These are phyloP conservation scores for Catostylus mosaicus DNA, from an alignment of 30 jellyfish, hydroid and myxozoan genomes.

Conservation along the genomic window DNA sequence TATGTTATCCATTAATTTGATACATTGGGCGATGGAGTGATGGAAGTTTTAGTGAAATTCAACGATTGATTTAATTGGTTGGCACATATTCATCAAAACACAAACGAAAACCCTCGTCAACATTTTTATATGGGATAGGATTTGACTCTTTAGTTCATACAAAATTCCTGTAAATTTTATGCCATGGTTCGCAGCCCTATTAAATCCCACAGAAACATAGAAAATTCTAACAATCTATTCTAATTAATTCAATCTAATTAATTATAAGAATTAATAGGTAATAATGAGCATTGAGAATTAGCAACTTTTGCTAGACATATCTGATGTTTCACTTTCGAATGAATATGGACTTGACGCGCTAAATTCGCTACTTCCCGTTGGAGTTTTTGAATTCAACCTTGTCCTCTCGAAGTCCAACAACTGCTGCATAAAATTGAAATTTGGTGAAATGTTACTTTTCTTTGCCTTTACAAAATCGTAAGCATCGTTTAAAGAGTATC, in stretches of 20 bases:
- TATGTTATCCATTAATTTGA: too few species aligned
- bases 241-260: not conserved
- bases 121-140: too few species aligned
- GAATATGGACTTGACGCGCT: slow-evolving; percentile 66
- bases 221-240: not conserved
- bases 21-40: too few species aligned
- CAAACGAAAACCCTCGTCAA: too few species aligned
- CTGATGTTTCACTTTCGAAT: slow-evolving; percentile 52
- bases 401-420: slow-evolving; percentile 92
- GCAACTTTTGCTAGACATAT: slow-evolving; percentile 29
- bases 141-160: too few species aligned
- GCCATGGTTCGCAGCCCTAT: too few species aligned
- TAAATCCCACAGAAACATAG: too few species aligned
- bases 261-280: not conserved
- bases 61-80: too few species aligned
- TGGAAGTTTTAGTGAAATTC: too few species aligned
- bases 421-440: slow-evolving; percentile 97
- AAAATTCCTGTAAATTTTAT: too few species aligned
- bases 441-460: slow-evolving; percentile 96
- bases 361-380: slow-evolving; percentile 52
- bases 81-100: too few species aligned
- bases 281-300: not conserved
- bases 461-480: slow-evolving; percentile 87
- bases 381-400: slow-evolving; percentile 57
- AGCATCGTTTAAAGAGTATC: slow-evolving; percentile 91